Percentiles rank a stretch among this genome's conserved stretches.
These are phyloP conservation scores for Hippocampus barbouri DNA, from an alignment of 2,113 vertebrate species.

Conservation along the genomic window DNA sequence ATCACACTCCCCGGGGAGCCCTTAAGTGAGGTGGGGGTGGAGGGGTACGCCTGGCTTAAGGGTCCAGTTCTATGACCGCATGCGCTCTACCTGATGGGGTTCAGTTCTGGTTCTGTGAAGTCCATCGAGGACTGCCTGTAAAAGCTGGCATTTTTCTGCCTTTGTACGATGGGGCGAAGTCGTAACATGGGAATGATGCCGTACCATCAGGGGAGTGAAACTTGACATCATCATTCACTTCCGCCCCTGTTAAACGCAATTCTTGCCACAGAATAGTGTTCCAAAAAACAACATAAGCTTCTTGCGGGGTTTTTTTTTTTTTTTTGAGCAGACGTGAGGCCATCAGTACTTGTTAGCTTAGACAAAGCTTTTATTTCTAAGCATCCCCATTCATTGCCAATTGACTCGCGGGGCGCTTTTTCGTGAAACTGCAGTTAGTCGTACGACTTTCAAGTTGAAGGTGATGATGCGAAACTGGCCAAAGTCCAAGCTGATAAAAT, in stretches of 20 bases:
- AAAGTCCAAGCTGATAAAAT: too few species aligned
- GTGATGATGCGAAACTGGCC: too few species aligned
- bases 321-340: not conserved
- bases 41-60: slow-evolving; percentile 9
- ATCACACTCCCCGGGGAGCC: slow-evolving; percentile 31
- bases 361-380: too few species aligned
- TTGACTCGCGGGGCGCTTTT: too few species aligned
- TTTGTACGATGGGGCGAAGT: not conserved
- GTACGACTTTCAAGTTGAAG: too few species aligned
- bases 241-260: not conserved
- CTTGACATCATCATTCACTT: not conserved
- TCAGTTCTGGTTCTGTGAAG: slow-evolving; percentile 27
- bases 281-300: too few species aligned
- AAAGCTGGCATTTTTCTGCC: not conserved
- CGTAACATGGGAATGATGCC: not conserved
- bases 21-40: not conserved
- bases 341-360: not conserved
- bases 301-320: too few species aligned
- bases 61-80: slow-evolving; percentile 15
- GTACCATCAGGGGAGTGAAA: not conserved
- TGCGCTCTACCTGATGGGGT: slow-evolving; percentile 15
- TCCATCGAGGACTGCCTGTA: slow-evolving; percentile 7
- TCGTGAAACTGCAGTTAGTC: too few species aligned
- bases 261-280: not conserved
- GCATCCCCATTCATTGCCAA: too few species aligned